These are phyloP conservation scores for Drosophila murphyi DNA, from an alignment of 1,140 invertebrate species.

Conservation along the genomic window DNA sequence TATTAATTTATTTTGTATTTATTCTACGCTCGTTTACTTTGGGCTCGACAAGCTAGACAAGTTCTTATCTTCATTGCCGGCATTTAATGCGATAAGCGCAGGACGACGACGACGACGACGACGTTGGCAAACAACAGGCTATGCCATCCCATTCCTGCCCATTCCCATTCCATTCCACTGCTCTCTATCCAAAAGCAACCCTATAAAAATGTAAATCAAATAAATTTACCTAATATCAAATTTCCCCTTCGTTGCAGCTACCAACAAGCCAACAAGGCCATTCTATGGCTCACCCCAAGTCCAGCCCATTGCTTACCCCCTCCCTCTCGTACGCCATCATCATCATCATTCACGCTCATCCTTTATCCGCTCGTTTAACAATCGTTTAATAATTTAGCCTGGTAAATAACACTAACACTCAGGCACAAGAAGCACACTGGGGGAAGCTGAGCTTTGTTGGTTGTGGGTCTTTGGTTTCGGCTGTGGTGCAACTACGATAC, in stretches of 20 bases:
- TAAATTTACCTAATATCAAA: constrained; percentile 83
- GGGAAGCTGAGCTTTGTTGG: constrained; percentile 22
- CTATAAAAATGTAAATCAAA: constrained; percentile 83
- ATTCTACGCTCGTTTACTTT: constrained; percentile 49
- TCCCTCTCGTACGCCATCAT: constrained; percentile 31
- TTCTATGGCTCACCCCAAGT: constrained; percentile 11
- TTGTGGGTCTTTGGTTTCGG: constrained; percentile 32
- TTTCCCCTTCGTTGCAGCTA: constrained; percentile 69
- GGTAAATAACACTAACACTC: constrained; percentile 79
- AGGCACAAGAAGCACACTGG: constrained; percentile 43
- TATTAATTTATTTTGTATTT: constrained; percentile 80
- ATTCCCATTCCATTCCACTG: neutral
- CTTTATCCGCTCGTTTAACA: constrained; percentile 83
- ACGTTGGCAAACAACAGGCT: constrained; percentile 60
- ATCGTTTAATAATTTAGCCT: constrained; percentile 83
- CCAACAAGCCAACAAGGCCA: constrained; percentile 52
- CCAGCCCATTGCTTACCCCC: constrained; percentile 9
- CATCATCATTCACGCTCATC: constrained; percentile 81
- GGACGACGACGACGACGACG: constrained; percentile 57
- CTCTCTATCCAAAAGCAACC: constrained; percentile 45
- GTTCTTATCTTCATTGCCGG: constrained; percentile 79
- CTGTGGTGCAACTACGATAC: constrained; percentile 20
- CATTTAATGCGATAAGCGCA: constrained; percentile 77
- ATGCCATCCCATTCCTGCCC: constrained; percentile 1
- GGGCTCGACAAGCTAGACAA: constrained; percentile 57